phyloP scores from a whole-genome alignment of 2,113 vertebrate species.

The Bettongia penicillata region DNA sequence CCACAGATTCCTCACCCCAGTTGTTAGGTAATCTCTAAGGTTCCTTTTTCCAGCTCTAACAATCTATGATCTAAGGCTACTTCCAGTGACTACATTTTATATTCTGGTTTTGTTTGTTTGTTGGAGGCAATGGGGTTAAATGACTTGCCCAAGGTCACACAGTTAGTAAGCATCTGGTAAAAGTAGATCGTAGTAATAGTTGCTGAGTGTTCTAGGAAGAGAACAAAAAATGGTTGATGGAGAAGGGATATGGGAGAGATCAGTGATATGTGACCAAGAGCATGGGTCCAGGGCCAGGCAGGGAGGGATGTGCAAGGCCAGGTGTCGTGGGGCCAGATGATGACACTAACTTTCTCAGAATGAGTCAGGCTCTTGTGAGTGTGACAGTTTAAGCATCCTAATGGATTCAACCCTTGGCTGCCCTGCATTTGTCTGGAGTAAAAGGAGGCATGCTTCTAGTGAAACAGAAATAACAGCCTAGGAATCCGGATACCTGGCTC shows the following conservation, averaged over 20 bases:
- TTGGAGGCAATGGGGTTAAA: neutral
- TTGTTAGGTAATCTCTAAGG: neutral
- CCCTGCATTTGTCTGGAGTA: neutral
- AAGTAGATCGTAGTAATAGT: neutral
- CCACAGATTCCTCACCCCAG: no score
- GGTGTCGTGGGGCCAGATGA: neutral
- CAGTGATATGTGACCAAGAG: neutral
- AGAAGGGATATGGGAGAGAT: neutral
- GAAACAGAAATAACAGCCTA: neutral
- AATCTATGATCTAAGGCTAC: no score
- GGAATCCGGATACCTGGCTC: neutral
- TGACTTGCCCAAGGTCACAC: neutral
- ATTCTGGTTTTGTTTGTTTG: neutral
- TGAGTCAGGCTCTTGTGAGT: neutral
- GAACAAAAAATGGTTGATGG: neutral
- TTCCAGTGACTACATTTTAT: neutral
- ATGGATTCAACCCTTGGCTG: neutral
- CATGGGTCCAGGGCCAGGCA: neutral
- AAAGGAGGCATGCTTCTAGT: neutral
- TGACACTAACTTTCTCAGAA: neutral
- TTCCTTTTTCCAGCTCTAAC: neutral
- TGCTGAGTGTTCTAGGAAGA: neutral
- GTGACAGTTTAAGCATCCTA: neutral
- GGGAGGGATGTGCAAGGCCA: neutral
- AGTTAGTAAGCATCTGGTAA: neutral